Base-by-base conservation (phyloP, 2,113 vertebrate species). In the Phylloscopus trochilus region DNA sequence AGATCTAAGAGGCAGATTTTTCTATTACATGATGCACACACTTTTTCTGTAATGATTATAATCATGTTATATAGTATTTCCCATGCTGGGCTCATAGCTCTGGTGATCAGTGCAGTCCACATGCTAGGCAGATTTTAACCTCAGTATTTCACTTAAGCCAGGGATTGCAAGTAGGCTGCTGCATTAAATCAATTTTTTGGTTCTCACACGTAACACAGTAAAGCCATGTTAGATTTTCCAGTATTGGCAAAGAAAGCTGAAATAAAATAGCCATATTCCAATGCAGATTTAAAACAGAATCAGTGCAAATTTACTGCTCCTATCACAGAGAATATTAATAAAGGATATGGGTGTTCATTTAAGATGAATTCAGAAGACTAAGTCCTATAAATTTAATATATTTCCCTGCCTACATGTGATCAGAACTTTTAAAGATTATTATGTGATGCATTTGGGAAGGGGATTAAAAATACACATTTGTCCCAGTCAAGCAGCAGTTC, bases 181-280 rank as follows among this genome's bases (percentile, higher is more conserved):
- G 89, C 51, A 87, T 63, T 79, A 93, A 93, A 96, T 95, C 70
- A 60, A 85, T 89, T 91, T 92, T 92, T 90, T 89, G 66, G 70
- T 87, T 94, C 81, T 95, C 81, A 44, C 33, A n/a, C 1, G 67
- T 64, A 81, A 87, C 49, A 55, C 46, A 73, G 66, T 80, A 81
- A 92, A 92, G 62, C 62, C 31, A 46, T 85, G 66, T 87, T 93
- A 83, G 39, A 47, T 80, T 93, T 96, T 92, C 74, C 67, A 87
- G 81, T 22, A 66, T 9, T 96, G 84, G 78, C 74, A 89, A 91
- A 89, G 96, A 89, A 79, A 79, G 46, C 12, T 89, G 93, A 91
- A 95, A 92, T 84, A 73, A 91, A 92, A 92, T 51, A 89, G 37
- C 74, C 47, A 51, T 89, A 82, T 76, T 80, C 66, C 69, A 58